These are phyloP conservation scores for Eupristina koningsbergeri DNA, from an alignment of 1,140 invertebrate species.

Conservation along the genomic window DNA sequence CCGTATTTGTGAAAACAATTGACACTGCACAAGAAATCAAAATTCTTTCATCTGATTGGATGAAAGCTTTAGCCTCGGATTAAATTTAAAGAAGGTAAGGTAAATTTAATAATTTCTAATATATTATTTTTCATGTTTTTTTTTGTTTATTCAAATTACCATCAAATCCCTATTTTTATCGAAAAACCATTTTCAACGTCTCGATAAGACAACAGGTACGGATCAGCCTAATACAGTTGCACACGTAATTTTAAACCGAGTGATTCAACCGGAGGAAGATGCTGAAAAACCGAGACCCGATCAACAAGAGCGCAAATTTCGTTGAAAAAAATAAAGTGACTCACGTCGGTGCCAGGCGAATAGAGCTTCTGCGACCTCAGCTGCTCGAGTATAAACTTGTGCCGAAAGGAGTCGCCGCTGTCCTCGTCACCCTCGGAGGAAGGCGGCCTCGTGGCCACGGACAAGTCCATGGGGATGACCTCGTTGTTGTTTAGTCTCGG, in stretches of 20 bases:
- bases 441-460: constrained; percentile 68
- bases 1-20: neutral
- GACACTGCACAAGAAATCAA: neutral
- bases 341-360: constrained; percentile 67
- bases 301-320: too few relatives aligned
- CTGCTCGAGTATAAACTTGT: constrained; percentile 70
- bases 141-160: too few relatives aligned
- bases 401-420: constrained; percentile 68
- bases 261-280: neutral
- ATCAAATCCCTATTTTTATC: too few relatives aligned
- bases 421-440: constrained; percentile 65
- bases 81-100: neutral
- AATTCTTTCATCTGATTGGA: neutral
- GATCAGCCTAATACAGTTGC: neutral
- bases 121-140: too few relatives aligned
- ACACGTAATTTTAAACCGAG: too few relatives aligned
- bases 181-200: neutral
- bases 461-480: constrained; percentile 70
- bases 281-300: neutral
- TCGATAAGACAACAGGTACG: too few relatives aligned
- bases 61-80: neutral
- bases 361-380: constrained; percentile 69
- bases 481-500: constrained; percentile 71
- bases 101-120: too few relatives aligned
- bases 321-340: constrained; percentile 22